phyloP scores from a whole-genome alignment of 2,797 vertebrate species.

The Scolopax rusticola region DNA sequence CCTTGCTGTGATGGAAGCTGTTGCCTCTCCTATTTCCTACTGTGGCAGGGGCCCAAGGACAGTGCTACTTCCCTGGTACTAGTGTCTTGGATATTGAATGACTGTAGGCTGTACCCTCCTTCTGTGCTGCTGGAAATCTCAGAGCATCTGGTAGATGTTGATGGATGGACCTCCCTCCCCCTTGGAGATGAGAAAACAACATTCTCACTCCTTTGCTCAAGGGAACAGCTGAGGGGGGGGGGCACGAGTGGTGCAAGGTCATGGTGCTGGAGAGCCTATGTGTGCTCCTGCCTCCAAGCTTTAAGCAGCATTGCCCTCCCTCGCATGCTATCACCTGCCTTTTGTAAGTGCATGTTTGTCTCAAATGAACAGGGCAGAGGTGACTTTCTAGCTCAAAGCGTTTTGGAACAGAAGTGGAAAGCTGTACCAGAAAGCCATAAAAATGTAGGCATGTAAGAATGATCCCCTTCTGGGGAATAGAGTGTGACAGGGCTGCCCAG shows the following conservation, averaged over 20 bases:
- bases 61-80: background rate
- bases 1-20: background rate
- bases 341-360: background rate
- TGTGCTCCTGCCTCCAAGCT: background rate
- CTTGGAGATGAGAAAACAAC: constrained; percentile 28
- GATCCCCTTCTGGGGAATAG: background rate
- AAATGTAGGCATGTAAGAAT: background rate
- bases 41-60: background rate
- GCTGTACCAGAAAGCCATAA: background rate
- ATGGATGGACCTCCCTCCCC: constrained; percentile 18
- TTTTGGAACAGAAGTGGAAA: background rate
- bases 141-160: constrained; percentile 25
- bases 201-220: background rate
- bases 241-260: background rate
- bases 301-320: background rate
- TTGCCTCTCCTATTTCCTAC: background rate
- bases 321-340: background rate
- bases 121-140: background rate
- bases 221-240: background rate
- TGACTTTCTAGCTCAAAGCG: background rate
- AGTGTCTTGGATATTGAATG: constrained; percentile 17
- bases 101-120: background rate
- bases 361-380: background rate
- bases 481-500: background rate
- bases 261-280: background rate